Evolutionary conservation across 2,113 vertebrate species (phyloP).

Genomic region (Pollimyrus isidori): DNA sequence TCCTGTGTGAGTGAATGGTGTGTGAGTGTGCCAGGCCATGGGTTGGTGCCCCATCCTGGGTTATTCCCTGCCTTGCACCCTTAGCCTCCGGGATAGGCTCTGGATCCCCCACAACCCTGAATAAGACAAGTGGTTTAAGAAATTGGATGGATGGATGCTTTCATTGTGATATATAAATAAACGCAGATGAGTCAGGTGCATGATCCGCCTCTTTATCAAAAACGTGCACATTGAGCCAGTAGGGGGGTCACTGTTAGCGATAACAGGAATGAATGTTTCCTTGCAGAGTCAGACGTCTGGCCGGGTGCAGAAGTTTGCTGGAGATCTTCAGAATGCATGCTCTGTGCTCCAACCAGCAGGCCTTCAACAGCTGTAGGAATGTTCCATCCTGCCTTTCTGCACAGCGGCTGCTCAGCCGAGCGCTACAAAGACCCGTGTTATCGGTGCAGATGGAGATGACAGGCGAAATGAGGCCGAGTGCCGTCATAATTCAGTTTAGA

Average conservation of each 20-base stretch:
- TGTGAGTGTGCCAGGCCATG: no score
- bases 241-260: not conserved
- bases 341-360: not conserved
- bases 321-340: not conserved
- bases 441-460: not conserved
- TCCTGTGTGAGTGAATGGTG: no score
- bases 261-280: slow-evolving; percentile 28
- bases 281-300: not conserved
- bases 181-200: not conserved
- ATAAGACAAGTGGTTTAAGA: no score
- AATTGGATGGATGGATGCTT: not conserved
- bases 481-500: not conserved
- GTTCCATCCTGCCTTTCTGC: not conserved
- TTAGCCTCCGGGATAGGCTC: no score
- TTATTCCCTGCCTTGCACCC: no score
- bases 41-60: no score
- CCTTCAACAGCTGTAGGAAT: not conserved
- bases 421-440: not conserved
- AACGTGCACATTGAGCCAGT: slow-evolving; percentile 24
- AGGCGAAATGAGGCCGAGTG: not conserved
- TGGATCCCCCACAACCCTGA: no score
- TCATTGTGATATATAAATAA: not conserved
- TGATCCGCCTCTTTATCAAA: slow-evolving; percentile 33
- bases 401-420: not conserved
- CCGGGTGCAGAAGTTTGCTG: not conserved